Evolutionary conservation across 2,888 invertebrate genomes (phyloP).

Genomic region (Acronicta aceris): DNA sequence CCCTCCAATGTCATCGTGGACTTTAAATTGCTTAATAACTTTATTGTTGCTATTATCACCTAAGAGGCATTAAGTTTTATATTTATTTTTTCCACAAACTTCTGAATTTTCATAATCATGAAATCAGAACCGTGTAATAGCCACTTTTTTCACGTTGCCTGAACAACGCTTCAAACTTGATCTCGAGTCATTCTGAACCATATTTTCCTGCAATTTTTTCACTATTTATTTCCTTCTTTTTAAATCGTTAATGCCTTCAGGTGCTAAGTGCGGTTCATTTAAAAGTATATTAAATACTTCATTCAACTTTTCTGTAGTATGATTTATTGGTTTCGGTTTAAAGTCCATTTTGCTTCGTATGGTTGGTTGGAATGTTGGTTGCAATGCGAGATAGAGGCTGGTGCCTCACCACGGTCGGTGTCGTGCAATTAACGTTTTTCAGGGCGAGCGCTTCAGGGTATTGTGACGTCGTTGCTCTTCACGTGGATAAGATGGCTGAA

Average conservation of each 20-base stretch:
- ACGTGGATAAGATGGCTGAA: conserved; percentile 75
- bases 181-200: conserved; percentile 30
- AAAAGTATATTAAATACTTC: conserved; percentile 59
- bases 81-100: conserved; percentile 23
- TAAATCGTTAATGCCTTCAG: conserved; percentile 62
- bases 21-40: no score
- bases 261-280: conserved; percentile 65
- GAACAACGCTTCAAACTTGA: conserved; percentile 37
- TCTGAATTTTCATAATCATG: conserved; percentile 23
- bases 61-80: no score
- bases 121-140: conserved; percentile 35
- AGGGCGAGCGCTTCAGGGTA: conserved; percentile 74
- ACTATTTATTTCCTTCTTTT: conserved; percentile 58
- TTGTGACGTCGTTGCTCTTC: conserved; percentile 75
- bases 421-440: conserved; percentile 85
- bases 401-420: conserved; percentile 67
- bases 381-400: conserved; percentile 66
- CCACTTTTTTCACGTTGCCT: conserved; percentile 32
- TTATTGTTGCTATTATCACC: no score
- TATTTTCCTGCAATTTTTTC: conserved; percentile 48
- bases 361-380: conserved; percentile 64
- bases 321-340: conserved; percentile 46
- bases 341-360: conserved; percentile 57
- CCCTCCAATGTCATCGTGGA: neutral
- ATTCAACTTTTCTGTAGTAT: conserved; percentile 35